Base-by-base conservation (phyloP, 2,113 vertebrate genomes). In the Alouatta palliata region DNA sequence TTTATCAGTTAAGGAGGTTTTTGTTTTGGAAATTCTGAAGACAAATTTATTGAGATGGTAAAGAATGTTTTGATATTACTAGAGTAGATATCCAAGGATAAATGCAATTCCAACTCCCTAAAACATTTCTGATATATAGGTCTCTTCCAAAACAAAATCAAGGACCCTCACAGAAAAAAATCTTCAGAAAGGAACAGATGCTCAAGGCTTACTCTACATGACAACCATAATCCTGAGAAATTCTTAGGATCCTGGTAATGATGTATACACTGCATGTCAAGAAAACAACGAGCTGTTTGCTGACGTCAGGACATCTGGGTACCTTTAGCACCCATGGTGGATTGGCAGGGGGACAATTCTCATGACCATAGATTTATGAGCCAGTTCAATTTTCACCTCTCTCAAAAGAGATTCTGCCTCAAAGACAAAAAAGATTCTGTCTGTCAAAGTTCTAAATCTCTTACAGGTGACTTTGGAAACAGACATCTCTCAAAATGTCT, bases 401-500 rank as follows among this genome's bases (percentile, higher is more conserved):
- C 25, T 89, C 75, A 30, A 43, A 90, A 87, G 52, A 12, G 8
- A 85, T 95, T 85, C 54, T 58, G 1, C n/a, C 52, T 52, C 4
- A 17, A 52, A 52, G 52, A 52, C 16, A 52, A 52, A 52, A 52
- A 52, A 52, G 52, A 52, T 52, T 52, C 52, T 52, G 49, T 79
- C 35, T 64, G 5, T 64, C 49, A 79, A 77, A 85, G 25, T 80
- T 84, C 35, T 81, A 49, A 87, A 27, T 93, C 45, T 90, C 6
- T 45, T 52, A n/a, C 6, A 64, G 32, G 56, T 93, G 70, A n/a
- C 43, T 86, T 76, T 73, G 19, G 23, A 95, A 86, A 80, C 11
- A 90, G 75, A 45, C 27, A 79, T 79, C n/a, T 52, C 85, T 82
- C 52, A 93, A 94, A 91, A 75, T 83, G 25, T 85, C 23, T 84